phyloP scores from a whole-genome alignment of 2,113 vertebrate genomes.

The Herpailurus yagouaroundi region DNA sequence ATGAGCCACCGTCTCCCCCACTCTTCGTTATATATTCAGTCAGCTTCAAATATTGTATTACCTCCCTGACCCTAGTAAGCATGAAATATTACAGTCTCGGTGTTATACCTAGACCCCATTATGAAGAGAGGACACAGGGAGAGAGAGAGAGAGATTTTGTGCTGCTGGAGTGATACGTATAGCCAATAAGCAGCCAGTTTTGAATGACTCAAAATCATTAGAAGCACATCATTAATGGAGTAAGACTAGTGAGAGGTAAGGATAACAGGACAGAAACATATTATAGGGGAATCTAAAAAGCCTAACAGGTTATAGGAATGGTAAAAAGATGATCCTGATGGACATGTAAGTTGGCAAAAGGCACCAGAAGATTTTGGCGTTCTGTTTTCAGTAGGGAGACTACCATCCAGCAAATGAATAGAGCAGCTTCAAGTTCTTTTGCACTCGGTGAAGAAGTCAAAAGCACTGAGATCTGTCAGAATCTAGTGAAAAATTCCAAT shows the following conservation, averaged over 20 bases:
- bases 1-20: not conserved
- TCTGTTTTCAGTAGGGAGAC: not conserved
- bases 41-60: not conserved
- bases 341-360: not conserved
- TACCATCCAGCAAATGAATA: not conserved
- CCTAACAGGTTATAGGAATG: not conserved
- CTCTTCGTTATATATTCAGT: not conserved
- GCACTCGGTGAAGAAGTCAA: not conserved
- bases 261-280: not conserved
- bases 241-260: not conserved
- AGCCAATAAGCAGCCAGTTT: not conserved
- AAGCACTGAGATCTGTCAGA: not conserved
- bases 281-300: not conserved
- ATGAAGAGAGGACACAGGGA: not conserved
- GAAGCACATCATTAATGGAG: not conserved
- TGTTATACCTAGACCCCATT: not conserved
- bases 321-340: not conserved
- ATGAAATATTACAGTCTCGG: not conserved
- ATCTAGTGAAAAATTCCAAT: not conserved
- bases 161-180: not conserved
- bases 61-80: not conserved
- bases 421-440: not conserved
- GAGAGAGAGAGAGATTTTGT: not conserved
- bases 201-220: not conserved
- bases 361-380: not conserved